phyloP scores from a whole-genome alignment of 1,140 invertebrate species.

The Scylla paramamosain region DNA sequence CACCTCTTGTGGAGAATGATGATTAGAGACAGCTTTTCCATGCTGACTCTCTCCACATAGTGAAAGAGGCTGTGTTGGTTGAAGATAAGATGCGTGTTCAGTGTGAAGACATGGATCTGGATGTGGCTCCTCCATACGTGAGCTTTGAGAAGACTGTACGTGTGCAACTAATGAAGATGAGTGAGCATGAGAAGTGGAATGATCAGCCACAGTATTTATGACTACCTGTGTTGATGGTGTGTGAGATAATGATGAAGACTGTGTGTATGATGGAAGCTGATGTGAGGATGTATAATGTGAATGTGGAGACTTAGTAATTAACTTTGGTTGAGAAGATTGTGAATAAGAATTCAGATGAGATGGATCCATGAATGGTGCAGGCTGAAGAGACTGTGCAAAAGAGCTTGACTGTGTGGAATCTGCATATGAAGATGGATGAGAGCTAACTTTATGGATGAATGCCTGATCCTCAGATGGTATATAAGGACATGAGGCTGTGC shows the following conservation, averaged over 20 bases:
- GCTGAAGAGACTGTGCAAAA: background rate
- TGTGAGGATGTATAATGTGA: background rate
- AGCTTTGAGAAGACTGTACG: background rate
- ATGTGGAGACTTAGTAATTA: slow-evolving; percentile 14
- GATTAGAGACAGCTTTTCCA: background rate
- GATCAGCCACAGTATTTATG: background rate
- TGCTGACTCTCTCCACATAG: slow-evolving; percentile 2
- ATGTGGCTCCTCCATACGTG: background rate
- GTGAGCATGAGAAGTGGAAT: background rate
- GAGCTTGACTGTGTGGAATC: background rate
- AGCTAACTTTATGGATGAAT: background rate
- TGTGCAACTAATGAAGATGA: background rate
- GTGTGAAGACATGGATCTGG: background rate
- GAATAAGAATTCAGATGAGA: background rate
- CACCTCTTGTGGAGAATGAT: slow-evolving; percentile 26
- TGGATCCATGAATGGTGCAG: background rate
- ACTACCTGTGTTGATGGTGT: background rate
- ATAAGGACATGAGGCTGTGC: background rate
- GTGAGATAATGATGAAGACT: background rate
- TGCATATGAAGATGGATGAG: slow-evolving; percentile 21
- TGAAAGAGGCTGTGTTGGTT: slow-evolving; percentile 35
- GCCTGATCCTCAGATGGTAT: background rate
- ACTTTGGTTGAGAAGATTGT: background rate
- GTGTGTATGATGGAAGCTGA: slow-evolving; percentile 42
- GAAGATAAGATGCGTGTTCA: background rate